Evolutionary conservation across 2,797 vertebrate species (phyloP).

Genomic region (Syngnathus acus): DNA sequence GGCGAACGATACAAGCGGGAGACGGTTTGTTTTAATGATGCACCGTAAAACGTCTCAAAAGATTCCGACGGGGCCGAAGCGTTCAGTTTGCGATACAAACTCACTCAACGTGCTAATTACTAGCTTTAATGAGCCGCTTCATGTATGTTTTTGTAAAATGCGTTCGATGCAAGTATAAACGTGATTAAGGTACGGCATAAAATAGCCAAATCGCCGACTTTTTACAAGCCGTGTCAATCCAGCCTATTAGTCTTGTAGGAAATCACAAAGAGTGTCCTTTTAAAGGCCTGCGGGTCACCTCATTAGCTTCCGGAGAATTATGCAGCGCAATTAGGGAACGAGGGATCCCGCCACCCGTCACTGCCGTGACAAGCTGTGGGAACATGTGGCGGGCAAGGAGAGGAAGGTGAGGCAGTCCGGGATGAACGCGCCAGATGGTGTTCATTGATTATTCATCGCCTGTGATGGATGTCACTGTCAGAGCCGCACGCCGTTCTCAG

Average conservation of each 20-base stretch:
- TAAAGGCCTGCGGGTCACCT: slow-evolving; percentile 52
- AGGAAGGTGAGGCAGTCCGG: slow-evolving; percentile 16
- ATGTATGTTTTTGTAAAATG: neutral
- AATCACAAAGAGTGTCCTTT: slow-evolving; percentile 48
- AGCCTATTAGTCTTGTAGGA: slow-evolving; percentile 14
- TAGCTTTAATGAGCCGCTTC: slow-evolving; percentile 1
- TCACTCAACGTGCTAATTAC: slow-evolving; percentile 29
- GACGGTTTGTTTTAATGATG: slow-evolving; percentile 60
- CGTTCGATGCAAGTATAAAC: too few relatives aligned
- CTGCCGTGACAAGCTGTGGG: slow-evolving; percentile 5
- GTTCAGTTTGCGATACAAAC: slow-evolving; percentile 45
- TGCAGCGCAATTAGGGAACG: slow-evolving; percentile 47
- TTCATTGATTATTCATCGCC: slow-evolving; percentile 80
- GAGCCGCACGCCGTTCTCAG: slow-evolving; percentile 49
- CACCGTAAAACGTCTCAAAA: slow-evolving; percentile 46
- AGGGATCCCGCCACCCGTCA: slow-evolving; percentile 37
- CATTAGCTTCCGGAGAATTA: slow-evolving; percentile 47
- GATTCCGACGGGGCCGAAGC: slow-evolving; percentile 26
- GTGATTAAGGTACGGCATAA: neutral
- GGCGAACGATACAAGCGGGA: slow-evolving; percentile 44
- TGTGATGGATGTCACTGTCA: slow-evolving; percentile 73
- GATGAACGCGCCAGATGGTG: slow-evolving; percentile 68
- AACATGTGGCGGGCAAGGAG: slow-evolving; percentile 9
- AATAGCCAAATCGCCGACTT: neutral
- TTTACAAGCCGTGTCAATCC: neutral